Percentiles rank a stretch among this genome's conserved stretches.
Evolutionary conservation across 1,140 invertebrate genomes (phyloP).

Genomic region (Microplitis demolitor): DNA sequence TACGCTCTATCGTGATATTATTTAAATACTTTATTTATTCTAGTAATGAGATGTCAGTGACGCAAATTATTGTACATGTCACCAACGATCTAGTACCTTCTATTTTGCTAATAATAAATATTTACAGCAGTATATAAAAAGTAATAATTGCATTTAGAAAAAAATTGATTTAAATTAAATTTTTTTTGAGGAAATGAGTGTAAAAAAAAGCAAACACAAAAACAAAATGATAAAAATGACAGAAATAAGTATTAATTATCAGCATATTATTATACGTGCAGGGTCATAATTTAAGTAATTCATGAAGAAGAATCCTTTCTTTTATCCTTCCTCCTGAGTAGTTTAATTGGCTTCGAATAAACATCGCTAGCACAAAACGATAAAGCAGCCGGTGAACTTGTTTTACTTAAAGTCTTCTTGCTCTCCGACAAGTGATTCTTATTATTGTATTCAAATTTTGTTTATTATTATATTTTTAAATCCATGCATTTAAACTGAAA

Average conservation of each 20-base stretch:
- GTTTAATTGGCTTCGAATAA: constrained; percentile 27
- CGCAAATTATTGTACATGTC: constrained; percentile 21
- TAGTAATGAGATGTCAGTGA: constrained; percentile 4
- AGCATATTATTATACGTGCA: constrained; percentile 9
- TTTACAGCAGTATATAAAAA: too few relatives aligned
- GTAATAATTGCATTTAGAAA: neutral
- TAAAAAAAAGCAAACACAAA: too few relatives aligned
- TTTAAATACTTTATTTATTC: too few relatives aligned
- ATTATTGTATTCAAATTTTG: neutral
- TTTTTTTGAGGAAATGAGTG: too few relatives aligned
- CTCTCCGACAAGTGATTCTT: constrained; percentile 5
- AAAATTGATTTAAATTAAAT: neutral
- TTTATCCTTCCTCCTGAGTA: neutral
- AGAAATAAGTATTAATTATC: neutral
- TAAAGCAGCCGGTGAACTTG: constrained; percentile 14
- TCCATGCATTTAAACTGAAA: neutral
- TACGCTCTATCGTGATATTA: too few relatives aligned
- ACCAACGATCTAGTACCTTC: constrained; percentile 1
- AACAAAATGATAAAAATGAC: constrained; percentile 1
- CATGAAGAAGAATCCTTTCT: neutral
- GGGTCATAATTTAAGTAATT: neutral
- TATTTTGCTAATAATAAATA: too few relatives aligned
- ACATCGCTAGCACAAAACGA: constrained; percentile 20
- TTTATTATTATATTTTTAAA: neutral
- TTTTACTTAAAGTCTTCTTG: neutral